These are phyloP conservation scores for Danaus melanippus DNA, from an alignment of 1,140 invertebrate genomes.

Conservation along the genomic window DNA sequence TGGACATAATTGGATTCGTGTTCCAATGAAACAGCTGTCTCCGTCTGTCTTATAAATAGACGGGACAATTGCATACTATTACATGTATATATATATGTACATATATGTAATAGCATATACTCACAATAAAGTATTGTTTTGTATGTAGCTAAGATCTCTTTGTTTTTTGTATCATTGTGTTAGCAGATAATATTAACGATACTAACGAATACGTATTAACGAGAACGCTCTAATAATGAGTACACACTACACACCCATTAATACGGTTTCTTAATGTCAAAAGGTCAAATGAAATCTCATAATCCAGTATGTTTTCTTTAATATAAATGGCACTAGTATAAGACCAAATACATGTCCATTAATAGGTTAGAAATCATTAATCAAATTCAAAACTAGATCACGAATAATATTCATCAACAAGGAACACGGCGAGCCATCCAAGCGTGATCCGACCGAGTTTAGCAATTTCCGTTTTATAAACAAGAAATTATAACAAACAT, in stretches of 20 bases:
- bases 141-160: constrained; percentile 16
- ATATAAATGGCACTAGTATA: too few species aligned
- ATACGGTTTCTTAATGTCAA: too few species aligned
- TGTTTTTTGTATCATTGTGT: constrained; percentile 13
- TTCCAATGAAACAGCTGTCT: constrained; percentile 10
- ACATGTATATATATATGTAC: constrained; percentile 31
- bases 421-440: constrained; percentile 4
- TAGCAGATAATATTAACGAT: not conserved
- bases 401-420: not conserved
- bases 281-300: too few species aligned
- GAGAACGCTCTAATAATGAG: too few species aligned
- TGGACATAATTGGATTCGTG: constrained; percentile 3
- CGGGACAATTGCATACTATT: constrained; percentile 50
- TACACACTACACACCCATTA: too few species aligned
- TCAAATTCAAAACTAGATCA: too few species aligned
- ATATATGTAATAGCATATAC: constrained; percentile 8
- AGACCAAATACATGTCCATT: too few species aligned
- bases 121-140: constrained; percentile 39
- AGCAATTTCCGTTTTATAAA: constrained; percentile 9
- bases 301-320: too few species aligned
- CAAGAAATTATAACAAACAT: constrained; percentile 2
- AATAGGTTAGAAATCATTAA: too few species aligned
- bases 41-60: constrained; percentile 54
- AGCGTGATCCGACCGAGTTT: constrained; percentile 13
- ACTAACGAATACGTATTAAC: too few species aligned